These are phyloP conservation scores for Silvanus unidentatus DNA, from an alignment of 2,888 invertebrate genomes.

Conservation along the genomic window DNA sequence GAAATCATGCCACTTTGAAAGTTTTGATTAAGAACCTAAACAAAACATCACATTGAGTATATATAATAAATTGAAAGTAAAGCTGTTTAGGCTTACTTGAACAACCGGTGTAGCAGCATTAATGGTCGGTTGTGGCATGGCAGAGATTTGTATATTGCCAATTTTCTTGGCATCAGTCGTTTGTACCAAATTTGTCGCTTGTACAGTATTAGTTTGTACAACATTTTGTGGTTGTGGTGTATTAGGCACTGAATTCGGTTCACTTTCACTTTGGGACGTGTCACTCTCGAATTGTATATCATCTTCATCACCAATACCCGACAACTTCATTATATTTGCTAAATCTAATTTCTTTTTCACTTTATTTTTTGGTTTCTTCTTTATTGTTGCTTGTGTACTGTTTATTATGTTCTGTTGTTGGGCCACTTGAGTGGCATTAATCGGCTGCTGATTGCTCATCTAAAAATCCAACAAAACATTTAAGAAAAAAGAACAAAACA, in stretches of 20 bases:
- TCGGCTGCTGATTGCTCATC: conserved; percentile 30
- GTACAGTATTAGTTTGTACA: conserved; percentile 15
- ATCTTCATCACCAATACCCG: conserved; percentile 64
- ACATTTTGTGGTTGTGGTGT: conserved; percentile 32
- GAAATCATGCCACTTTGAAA: conserved; percentile 42
- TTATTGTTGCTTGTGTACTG: conserved; percentile 33
- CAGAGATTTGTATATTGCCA: conserved; percentile 42
- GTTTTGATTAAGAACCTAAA: conserved; percentile 42
- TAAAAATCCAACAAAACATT: conserved; percentile 11
- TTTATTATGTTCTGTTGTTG: conserved; percentile 16
- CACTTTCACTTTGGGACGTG: conserved; percentile 41
- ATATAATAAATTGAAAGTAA: too few species aligned
- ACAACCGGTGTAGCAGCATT: conserved; percentile 36
- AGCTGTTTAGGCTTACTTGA: conserved; percentile 28
- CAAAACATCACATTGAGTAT: too few species aligned
- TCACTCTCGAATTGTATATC: conserved; percentile 51
- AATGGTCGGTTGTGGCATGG: conserved; percentile 37
- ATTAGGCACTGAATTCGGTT: conserved; percentile 35
- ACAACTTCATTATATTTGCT: conserved; percentile 68
- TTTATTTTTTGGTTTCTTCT: conserved; percentile 37
- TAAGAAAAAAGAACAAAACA: neutral
- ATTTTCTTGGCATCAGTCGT: conserved; percentile 32
- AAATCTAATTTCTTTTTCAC: conserved; percentile 60
- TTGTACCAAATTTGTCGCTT: conserved; percentile 25
- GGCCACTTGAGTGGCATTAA: conserved; percentile 26